These are phyloP conservation scores for Orgyia antiqua DNA, from an alignment of 2,888 invertebrate genomes.

Conservation along the genomic window DNA sequence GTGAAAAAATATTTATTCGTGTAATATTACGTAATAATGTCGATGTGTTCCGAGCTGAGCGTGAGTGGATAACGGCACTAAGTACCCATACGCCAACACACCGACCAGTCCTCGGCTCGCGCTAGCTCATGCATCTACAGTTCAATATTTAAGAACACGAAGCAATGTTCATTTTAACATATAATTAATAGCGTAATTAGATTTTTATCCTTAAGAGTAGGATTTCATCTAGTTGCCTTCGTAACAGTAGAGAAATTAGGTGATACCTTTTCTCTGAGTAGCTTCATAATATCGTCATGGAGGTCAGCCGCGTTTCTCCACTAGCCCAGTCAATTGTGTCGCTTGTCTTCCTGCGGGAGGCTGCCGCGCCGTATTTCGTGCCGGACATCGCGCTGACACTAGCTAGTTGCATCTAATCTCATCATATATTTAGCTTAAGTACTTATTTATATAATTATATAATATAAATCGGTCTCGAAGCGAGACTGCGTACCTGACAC, in stretches of 20 bases:
- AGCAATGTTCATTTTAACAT: slow-evolving; percentile 78
- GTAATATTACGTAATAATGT: slow-evolving; percentile 32
- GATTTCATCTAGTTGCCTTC: slow-evolving; percentile 77
- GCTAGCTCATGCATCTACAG: slow-evolving; percentile 30
- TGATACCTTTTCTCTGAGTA: slow-evolving; percentile 69
- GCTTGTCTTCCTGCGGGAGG: slow-evolving; percentile 47
- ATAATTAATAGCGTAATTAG: slow-evolving; percentile 73
- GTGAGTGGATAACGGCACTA: slow-evolving; percentile 62
- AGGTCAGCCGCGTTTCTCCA: slow-evolving; percentile 50
- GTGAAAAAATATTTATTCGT: slow-evolving; percentile 1
- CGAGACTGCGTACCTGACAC: slow-evolving; percentile 71
- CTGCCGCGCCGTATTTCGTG: slow-evolving; percentile 8
- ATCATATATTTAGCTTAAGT: slow-evolving; percentile 51
- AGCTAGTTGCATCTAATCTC: slow-evolving; percentile 59
- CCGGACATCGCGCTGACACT: slow-evolving; percentile 48
- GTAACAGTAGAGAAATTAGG: slow-evolving; percentile 73
- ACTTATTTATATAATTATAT: no score
- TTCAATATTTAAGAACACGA: slow-evolving; percentile 57
- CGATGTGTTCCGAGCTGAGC: slow-evolving; percentile 17
- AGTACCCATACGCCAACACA: slow-evolving; percentile 17
- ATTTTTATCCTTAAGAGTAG: slow-evolving; percentile 76
- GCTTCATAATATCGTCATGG: slow-evolving; percentile 55
- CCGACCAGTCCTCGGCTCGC: slow-evolving; percentile 28
- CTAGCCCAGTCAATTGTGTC: slow-evolving; percentile 63
- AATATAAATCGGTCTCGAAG: slow-evolving; percentile 41